Evolutionary conservation across 2,888 invertebrate genomes (phyloP).

Genomic region (Trilocha varians): DNA sequence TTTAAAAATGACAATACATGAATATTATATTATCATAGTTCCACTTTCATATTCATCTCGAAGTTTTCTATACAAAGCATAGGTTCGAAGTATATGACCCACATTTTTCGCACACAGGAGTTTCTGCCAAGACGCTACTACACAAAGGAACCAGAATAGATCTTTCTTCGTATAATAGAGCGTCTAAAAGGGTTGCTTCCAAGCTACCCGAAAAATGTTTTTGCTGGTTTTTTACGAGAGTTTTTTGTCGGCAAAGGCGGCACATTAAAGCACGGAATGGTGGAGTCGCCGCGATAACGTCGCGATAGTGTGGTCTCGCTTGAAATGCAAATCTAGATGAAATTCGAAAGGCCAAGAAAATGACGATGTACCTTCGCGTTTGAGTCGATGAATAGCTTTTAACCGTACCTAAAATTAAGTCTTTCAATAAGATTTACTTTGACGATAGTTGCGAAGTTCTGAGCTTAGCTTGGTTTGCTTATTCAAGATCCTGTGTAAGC

Average conservation of each 20-base stretch:
- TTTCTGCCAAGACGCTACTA: constrained; percentile 18
- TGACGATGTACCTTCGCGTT: no score
- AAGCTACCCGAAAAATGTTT: constrained; percentile 30
- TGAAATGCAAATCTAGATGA: constrained; percentile 44
- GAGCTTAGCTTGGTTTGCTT: no score
- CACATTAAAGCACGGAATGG: constrained; percentile 23
- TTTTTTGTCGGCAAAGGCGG: constrained; percentile 27
- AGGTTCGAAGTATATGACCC: constrained; percentile 16
- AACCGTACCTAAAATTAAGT: no score
- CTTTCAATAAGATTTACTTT: neutral
- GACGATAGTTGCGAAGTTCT: neutral
- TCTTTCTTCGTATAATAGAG: constrained; percentile 42
- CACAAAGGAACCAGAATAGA: constrained; percentile 32
- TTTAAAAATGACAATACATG: no score
- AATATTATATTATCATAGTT: no score
- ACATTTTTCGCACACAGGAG: constrained; percentile 22
- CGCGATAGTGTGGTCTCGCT: constrained; percentile 29
- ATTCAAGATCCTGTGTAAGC: no score
- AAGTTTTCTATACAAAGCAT: constrained; percentile 1
- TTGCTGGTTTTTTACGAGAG: constrained; percentile 30
- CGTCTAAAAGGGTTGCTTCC: constrained; percentile 36
- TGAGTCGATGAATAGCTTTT: no score
- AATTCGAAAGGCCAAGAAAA: constrained; percentile 21
- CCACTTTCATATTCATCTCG: neutral
- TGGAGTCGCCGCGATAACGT: constrained; percentile 32